Evolutionary conservation across 2,888 invertebrate species (phyloP), one percentile per base, ranked within the genome.

Genomic region (Hirtodrosophila confusa): DNA sequence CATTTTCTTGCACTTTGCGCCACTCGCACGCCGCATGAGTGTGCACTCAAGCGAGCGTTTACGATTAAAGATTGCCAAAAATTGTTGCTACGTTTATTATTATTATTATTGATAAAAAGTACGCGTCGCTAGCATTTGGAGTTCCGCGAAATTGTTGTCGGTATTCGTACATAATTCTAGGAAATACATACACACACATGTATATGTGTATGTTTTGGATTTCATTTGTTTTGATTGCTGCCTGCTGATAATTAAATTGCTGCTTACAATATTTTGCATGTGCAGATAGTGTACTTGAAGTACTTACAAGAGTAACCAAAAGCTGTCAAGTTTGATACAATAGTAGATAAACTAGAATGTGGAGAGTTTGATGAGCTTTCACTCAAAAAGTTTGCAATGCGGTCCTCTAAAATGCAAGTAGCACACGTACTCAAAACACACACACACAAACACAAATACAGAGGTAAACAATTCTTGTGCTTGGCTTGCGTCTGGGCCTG

Each of bases 191-290:
- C 17, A 35, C 35, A 47, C n/a, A 5, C 45, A 12, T 43, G 8
- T 37, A 24, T 50, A 10, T 53, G 7, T 53, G 39, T 75, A 43
- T 67, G 50, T 57, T 72, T 68, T 51, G 55, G 43, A 55, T 65
- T 55, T 65, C 44, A 66, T 71, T 74, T 60, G 77, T 71, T 74
- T 76, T 74, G 74, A 71, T 62, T 62, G 65, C 44, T 51, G 51
- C 36, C 43, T 50, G 41, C 54, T 50, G 54, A 73, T 64, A 61
- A 50, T 57, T 75, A 17, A 51, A 65, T 44, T 57, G 53, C n/a
- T 35, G 27, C 49, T 54, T 54, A 68, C 45, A 31, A 31, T 31
- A 57, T 37, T 57, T 36, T 39, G 33, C 31, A 44, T 57, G 17
- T 39, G 31, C 39, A 57, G 36, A 48, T 37, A 31, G 10, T 31